Conservation (phyloP, 2,888 invertebrate genomes). For the Synanthedon vespiformis region DNA sequence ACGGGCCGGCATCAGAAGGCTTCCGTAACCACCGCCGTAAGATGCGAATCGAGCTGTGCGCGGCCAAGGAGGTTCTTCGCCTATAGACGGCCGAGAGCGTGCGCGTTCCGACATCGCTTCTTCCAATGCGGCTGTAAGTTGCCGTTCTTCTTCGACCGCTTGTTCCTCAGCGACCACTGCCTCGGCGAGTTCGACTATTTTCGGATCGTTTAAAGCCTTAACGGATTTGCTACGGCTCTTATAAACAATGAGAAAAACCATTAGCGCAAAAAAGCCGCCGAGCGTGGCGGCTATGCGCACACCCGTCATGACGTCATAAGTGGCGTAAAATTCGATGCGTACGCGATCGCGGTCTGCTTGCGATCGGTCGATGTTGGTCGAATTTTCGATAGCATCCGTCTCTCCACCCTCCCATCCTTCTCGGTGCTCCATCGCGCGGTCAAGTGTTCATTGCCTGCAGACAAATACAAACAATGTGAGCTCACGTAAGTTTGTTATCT, state of each 20-base stretch:
- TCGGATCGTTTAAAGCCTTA: slow-evolving; percentile 81
- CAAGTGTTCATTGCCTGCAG: slow-evolving; percentile 61
- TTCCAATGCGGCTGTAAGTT: slow-evolving; percentile 80
- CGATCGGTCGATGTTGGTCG: slow-evolving; percentile 46
- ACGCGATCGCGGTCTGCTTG: slow-evolving; percentile 75
- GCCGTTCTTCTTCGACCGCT: slow-evolving; percentile 78
- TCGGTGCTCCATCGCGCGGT: slow-evolving; percentile 57
- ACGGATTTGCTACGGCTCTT: slow-evolving; percentile 87
- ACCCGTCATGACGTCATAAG: slow-evolving; percentile 95
- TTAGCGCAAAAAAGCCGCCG: slow-evolving; percentile 90
- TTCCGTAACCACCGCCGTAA: slow-evolving; percentile 76
- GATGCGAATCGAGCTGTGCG: slow-evolving; percentile 56
- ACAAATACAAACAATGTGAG: neutral
- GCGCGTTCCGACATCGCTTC: slow-evolving; percentile 67
- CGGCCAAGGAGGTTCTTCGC: slow-evolving; percentile 74
- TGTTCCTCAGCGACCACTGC: slow-evolving; percentile 79
- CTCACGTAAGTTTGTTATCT: too few species aligned
- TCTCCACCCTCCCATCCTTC: slow-evolving; percentile 53
- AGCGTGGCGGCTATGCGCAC: slow-evolving; percentile 91
- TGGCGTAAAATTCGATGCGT: slow-evolving; percentile 86
- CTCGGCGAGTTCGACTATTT: slow-evolving; percentile 82
- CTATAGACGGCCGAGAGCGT: slow-evolving; percentile 72
- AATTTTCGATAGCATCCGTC: slow-evolving; percentile 42
- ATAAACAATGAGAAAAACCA: slow-evolving; percentile 91
- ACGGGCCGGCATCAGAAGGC: slow-evolving; percentile 77